Evolutionary conservation across 2,113 vertebrate species (phyloP), one percentile per base, ranked within the genome.

Genomic region (Smithornis capensis): DNA sequence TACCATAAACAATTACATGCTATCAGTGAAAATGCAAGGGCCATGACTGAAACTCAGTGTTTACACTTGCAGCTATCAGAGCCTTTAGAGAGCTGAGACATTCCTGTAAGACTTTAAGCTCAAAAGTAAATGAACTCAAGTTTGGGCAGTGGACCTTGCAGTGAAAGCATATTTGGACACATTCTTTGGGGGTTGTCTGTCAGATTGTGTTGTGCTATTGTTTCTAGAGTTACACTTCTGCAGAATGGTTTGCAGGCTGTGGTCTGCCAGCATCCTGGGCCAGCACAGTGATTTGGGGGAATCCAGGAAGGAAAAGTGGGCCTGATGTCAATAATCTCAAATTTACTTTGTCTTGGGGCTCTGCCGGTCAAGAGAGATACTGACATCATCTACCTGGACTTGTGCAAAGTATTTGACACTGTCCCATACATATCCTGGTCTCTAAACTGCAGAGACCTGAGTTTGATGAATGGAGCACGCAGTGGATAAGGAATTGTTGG

Each of bases 101-200:
- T 71, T 85, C 62, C 24, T 80, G 45, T 35, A 69, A 92, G 63
- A 12, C 63, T 86, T 86, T 90, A 88, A 96, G 62, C 50, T 35
- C 75, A 94, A 60, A 73, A 88, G 90, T 69, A 93, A 96, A 93
- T 92, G 82, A 94, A 71, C 55, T 86, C 11, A 31, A 45, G 67
- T 88, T 69, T 83, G 64, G 76, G 79, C 79, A 92, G 71, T 22
- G 35, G 59, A 92, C 80, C 63, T 83, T 90, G 68, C 40, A 90
- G 35, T 63, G 68, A 90, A 91, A 74, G 47, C 55, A 5, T 81
- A 67, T 90, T 83, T 73, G 59, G 76, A 42, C 50, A 45, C 73
- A 12, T 65, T 91, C 82, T 90, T 92, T 53, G 47, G 68, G 64
- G 68, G 29, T 44, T 96, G 45, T 45, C 29, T 76, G 2, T 21